phyloP scores from a whole-genome alignment of 2,888 invertebrate genomes.

The Cryptocheilus praepositus region DNA sequence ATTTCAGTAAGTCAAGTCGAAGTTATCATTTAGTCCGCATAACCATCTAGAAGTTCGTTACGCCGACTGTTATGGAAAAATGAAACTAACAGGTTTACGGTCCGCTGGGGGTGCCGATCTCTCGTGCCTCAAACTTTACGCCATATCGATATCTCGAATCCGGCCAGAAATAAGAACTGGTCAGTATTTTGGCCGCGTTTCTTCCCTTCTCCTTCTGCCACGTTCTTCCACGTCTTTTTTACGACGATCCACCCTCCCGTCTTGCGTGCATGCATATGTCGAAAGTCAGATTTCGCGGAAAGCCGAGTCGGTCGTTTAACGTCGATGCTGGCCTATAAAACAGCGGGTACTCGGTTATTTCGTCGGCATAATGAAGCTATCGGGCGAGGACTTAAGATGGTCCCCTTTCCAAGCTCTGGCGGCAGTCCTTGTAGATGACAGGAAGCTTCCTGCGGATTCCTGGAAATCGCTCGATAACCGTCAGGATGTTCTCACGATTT shows the following conservation, averaged over 20 bases:
- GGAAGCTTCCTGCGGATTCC: conserved; percentile 2
- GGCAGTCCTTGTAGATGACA: background rate
- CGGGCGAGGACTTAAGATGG: conserved; percentile 35
- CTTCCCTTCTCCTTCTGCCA: too few relatives aligned
- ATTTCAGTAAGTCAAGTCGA: too few relatives aligned
- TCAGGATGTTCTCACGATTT: too few relatives aligned
- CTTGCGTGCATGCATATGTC: conserved; percentile 25
- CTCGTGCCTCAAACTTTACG: conserved; percentile 49
- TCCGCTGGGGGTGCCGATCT: conserved; percentile 57
- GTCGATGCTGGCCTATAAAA: conserved; percentile 60
- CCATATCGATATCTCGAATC: conserved; percentile 59
- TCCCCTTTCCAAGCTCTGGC: background rate
- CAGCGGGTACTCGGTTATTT: conserved; percentile 63
- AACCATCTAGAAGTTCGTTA: too few relatives aligned
- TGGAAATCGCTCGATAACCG: conserved; percentile 4
- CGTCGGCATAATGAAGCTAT: conserved; percentile 65
- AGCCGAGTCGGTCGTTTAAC: conserved; percentile 47
- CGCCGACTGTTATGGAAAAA: conserved; percentile 2
- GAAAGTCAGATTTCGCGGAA: conserved; percentile 30
- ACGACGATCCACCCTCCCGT: conserved; percentile 43
- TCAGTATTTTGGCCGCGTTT: too few relatives aligned
- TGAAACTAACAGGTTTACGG: conserved; percentile 61
- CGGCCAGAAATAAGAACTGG: conserved; percentile 48
- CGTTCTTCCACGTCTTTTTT: too few relatives aligned
- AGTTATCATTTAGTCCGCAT: too few relatives aligned